Conservation (phyloP, 1,140 invertebrate genomes). For the Cheumatopsyche charites region DNA sequence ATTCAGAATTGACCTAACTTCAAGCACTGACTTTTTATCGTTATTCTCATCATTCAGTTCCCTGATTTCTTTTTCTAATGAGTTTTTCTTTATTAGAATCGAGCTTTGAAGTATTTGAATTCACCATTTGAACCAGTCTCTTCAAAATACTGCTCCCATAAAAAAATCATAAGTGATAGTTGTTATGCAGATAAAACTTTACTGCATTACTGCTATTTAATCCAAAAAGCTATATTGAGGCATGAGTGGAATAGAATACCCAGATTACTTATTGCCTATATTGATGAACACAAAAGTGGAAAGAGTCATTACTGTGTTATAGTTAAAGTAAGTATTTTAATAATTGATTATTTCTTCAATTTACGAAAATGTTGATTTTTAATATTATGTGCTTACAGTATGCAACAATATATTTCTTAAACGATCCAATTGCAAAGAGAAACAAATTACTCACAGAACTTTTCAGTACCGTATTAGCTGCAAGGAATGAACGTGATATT, state of each 20-base stretch:
- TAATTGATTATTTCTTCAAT: slow-evolving; percentile 10
- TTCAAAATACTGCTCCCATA: not conserved
- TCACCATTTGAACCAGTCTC: not conserved
- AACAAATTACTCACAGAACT: slow-evolving; percentile 17
- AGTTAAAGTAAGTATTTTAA: slow-evolving; percentile 38
- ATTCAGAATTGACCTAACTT: no score
- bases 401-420: slow-evolving; percentile 31
- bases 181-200: not conserved
- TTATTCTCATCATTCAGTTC: no score
- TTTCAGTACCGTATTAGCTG: not conserved
- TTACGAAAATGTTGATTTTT: not conserved
- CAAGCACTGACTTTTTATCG: no score
- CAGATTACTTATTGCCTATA: slow-evolving; percentile 41
- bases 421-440: slow-evolving; percentile 10
- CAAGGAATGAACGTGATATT: no score
- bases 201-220: slow-evolving; percentile 36
- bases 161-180: not conserved
- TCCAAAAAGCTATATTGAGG: slow-evolving; percentile 39
- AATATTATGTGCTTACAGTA: slow-evolving; percentile 38
- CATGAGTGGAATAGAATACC: slow-evolving; percentile 35
- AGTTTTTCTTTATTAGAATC: slow-evolving; percentile 29
- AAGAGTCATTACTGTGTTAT: slow-evolving; percentile 8
- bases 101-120: slow-evolving; percentile 41
- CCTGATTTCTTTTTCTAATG: no score
- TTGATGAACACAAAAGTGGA: slow-evolving; percentile 35